Evolutionary conservation across 2,888 invertebrate species (phyloP), one percentile per base, ranked within the genome.

Genomic region (Hemaris fuciformis): DNA sequence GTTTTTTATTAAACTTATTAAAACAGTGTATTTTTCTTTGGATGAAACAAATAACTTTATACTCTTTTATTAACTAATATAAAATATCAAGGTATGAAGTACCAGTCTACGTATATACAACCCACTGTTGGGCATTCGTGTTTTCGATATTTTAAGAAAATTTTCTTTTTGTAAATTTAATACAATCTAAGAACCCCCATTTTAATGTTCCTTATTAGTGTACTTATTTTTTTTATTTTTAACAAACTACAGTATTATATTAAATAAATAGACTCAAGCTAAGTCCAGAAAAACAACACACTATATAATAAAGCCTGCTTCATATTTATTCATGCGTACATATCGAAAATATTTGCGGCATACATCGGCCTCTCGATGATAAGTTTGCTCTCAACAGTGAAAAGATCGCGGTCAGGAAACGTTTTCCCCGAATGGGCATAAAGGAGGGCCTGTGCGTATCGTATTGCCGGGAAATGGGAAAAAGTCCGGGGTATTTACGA

Each of bases 341-440:
- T 41, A n/a, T 57, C 57, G 38, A 34, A 7, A n/a, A 57, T 27
- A 53, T 22, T 27, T 31, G n/a, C 22, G 1, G 38, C 18, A 38
- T 46, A 15, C 56, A 59, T 61, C 58, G 42, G 45, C 56, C 53
- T 48, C 59, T 58, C 59, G 59, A 65, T 68, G 63, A 66, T 72
- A 66, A 66, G 61, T 64, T 66, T 66, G 68, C 60, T 64, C 66
- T 57, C 60, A 46, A 67, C 67, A 71, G 67, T 71, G 67, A 74
- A 75, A 70, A 74, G 66, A 74, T 73, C 63, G 71, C 68, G 74
- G 73, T 67, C 74, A 71, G 75, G 74, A 76, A 78, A 77, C 68
- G 71, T 71, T 72, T 45, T 68, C 67, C 53, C 53, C 57, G 62
- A 64, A 68, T 59, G 59, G 38, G 34, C 66, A 74, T 76, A 77